Conservation (phyloP, 1,140 invertebrate genomes). For the Lepidotrigona ventralis region DNA sequence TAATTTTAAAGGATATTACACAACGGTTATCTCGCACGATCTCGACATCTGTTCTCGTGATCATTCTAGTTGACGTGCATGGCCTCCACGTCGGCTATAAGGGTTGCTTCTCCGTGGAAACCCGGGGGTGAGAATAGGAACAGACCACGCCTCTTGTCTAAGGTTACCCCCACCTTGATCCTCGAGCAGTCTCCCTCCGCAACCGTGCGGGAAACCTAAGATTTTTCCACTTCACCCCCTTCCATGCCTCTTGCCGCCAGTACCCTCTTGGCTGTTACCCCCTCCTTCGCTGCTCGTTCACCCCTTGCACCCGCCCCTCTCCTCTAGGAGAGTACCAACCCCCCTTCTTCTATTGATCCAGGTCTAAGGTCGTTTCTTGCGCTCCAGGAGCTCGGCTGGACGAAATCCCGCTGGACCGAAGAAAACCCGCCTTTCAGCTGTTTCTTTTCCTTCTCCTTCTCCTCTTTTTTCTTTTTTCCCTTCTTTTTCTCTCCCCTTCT, state of each 20-base stretch:
- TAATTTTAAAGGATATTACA: conserved; percentile 51
- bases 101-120: conserved; percentile 67
- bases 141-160: conserved; percentile 80
- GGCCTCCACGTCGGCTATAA: conserved; percentile 60
- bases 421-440: conserved; percentile 39
- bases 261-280: conserved; percentile 60
- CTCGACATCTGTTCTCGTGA: conserved; percentile 51
- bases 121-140: conserved; percentile 63
- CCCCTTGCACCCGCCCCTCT: conserved; percentile 62
- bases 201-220: conserved; percentile 69
- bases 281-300: conserved; percentile 43
- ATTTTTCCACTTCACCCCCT: conserved; percentile 75
- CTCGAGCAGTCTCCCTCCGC: conserved; percentile 59
- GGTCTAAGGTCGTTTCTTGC: conserved; percentile 76
- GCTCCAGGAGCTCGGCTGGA: conserved; percentile 59
- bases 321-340: conserved; percentile 57
- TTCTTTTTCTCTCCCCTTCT: background rate
- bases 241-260: conserved; percentile 57
- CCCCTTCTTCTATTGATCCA: conserved; percentile 76
- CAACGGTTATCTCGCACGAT: conserved; percentile 48
- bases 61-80: conserved; percentile 63
- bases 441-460: conserved; percentile 20
- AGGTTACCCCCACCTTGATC: conserved; percentile 74
- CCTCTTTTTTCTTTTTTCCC: conserved; percentile 11
- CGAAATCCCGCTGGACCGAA: conserved; percentile 55